Base-by-base conservation (phyloP, 2,888 invertebrate genomes). In the Pogonocherus hispidulus region DNA sequence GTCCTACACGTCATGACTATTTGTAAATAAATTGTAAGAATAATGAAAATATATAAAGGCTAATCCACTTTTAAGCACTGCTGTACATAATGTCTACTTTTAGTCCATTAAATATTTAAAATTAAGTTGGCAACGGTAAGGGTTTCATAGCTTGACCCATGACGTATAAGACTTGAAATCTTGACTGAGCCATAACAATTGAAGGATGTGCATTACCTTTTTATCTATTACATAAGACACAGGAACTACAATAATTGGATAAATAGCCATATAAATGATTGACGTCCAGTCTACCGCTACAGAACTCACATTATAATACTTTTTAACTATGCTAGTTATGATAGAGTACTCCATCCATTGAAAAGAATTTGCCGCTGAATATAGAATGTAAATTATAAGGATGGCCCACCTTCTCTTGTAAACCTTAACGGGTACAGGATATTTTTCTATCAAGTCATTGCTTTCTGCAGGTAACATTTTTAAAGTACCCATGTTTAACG, bases 281-380 rank as follows among this genome's bases (percentile, higher is more conserved):
- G 97, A 97, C 18, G 98, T 95, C 97, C 97, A 97, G 85, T 98
- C 94, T 59, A 99, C 94, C 76, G 90, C 89, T 76, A 90, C 88
- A 75, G 90, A 89, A 75, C 88, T 87, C 20, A 94, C 91, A 23
- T 88, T 87, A 82, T 95, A 95, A 86, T 94, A 94, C 79, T 90
- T 90, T 79, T 87, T 89, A 44, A 97, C 89, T 65, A 95, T 90
- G 83, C 96, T 93, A 76, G 92, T 91, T 72, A 98, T 96, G 82
- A 97, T 97, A 81, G 94, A 93, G 88, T 96, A 96, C 87, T 98
- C 95, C 79, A 97, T 94, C 98, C 98, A 98, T 86, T 98, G 98
- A 88, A 96, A 92, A 52, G 96, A 91, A 84, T 96, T 98, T 65
- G 93, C 92, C 62, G 94, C 92, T 11, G 97, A 97, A 84, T 94